Percentiles rank a stretch among this genome's conserved stretches.
Evolutionary conservation across 2,797 vertebrate species (phyloP).

Genomic region (Pristis pectinata): DNA sequence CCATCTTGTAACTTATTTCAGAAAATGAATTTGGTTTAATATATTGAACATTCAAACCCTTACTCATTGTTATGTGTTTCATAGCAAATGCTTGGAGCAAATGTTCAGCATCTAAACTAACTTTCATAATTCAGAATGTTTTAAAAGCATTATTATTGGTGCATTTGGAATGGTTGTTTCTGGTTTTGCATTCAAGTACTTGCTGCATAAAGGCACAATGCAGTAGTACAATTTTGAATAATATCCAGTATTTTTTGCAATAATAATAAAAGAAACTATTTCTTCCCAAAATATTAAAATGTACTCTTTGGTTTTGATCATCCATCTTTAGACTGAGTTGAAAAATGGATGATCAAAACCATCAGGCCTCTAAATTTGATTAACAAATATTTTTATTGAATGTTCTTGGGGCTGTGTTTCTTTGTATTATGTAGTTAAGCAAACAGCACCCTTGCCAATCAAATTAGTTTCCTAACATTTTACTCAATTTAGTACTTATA

Average conservation of each 20-base stretch:
- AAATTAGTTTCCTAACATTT: conserved; percentile 17
- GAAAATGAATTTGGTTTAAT: neutral
- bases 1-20: neutral
- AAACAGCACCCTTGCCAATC: neutral
- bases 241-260: neutral
- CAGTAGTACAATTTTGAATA: neutral
- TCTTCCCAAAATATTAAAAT: neutral
- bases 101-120: neutral
- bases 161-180: neutral
- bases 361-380: neutral
- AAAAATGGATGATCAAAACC: neutral
- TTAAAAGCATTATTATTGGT: neutral
- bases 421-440: neutral
- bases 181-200: neutral
- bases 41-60: neutral
- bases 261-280: neutral
- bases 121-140: neutral
- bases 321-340: neutral
- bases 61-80: neutral
- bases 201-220: neutral
- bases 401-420: neutral
- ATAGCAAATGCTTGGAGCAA: neutral
- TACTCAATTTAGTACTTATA: conserved; percentile 17
- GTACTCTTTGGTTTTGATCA: neutral
- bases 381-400: conserved; percentile 9